Percentiles rank a stretch among this genome's conserved stretches.
Conservation (phyloP, 2,113 vertebrate species). For the Clarias gariepinus region DNA sequence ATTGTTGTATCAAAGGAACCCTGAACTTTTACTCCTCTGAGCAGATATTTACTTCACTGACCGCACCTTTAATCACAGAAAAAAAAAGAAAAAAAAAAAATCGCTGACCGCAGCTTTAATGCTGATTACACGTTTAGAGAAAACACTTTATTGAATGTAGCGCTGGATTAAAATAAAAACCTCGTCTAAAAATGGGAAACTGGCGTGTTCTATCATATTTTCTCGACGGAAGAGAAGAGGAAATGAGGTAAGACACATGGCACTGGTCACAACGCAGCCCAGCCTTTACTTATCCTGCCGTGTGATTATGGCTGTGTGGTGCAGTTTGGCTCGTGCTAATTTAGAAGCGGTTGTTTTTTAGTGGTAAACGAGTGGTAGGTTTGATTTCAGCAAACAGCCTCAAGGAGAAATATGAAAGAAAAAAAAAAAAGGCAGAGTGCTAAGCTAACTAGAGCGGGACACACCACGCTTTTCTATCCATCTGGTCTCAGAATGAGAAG, state of each 20-base stretch:
- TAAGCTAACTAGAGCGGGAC: background rate
- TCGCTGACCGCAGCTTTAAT: background rate
- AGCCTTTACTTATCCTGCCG: slow-evolving; percentile 29
- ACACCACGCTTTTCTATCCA: background rate
- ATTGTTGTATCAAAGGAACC: background rate
- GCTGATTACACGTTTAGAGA: background rate
- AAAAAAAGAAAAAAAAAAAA: background rate
- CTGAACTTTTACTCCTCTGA: background rate
- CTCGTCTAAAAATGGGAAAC: slow-evolving; percentile 29
- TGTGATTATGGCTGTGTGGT: slow-evolving; percentile 20
- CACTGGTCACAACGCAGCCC: slow-evolving; percentile 12
- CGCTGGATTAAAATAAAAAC: background rate
- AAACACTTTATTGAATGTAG: background rate
- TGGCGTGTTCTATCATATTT: slow-evolving; percentile 19
- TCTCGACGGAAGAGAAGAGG: slow-evolving; percentile 6
- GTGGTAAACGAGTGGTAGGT: slow-evolving; percentile 3
- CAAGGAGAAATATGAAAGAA: background rate
- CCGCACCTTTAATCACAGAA: background rate
- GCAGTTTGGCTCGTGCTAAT: slow-evolving; percentile 39
- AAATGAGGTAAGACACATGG: slow-evolving; percentile 7
- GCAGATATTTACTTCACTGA: background rate
- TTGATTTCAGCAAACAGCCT: slow-evolving; percentile 13
- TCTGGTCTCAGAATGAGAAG: background rate
- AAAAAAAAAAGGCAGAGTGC: background rate
- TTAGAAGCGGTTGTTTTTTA: slow-evolving; percentile 38